Percentiles rank a stretch among this genome's conserved stretches.
Evolutionary conservation across 1,140 invertebrate species (phyloP).

Genomic region (Bombus confusus): DNA sequence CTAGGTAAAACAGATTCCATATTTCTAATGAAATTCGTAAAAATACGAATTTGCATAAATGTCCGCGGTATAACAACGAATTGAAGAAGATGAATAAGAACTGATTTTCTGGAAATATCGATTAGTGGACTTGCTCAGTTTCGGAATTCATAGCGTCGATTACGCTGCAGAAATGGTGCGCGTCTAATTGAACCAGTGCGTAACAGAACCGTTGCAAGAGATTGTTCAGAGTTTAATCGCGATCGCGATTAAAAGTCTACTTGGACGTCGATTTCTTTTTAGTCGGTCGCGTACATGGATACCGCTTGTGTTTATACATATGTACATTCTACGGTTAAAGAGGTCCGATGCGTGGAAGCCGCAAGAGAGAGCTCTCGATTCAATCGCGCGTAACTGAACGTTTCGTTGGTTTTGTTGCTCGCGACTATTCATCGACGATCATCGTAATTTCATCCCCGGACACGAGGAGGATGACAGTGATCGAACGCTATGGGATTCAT

Average conservation of each 20-base stretch:
- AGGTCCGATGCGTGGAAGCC: not conserved
- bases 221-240: not conserved
- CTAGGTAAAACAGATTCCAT: no score
- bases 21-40: no score
- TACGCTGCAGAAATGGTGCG: not conserved
- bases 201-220: not conserved
- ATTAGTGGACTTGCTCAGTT: not conserved
- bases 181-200: not conserved
- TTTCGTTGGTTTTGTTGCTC: conserved; percentile 19
- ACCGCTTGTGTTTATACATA: conserved; percentile 16
- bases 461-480: conserved; percentile 23
- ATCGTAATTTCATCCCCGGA: conserved; percentile 27
- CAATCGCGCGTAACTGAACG: conserved; percentile 40
- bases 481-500: not conserved
- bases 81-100: no score
- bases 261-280: not conserved
- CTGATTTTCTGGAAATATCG: not conserved
- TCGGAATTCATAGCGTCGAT: not conserved
- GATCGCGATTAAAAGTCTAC: not conserved
- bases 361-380: conserved; percentile 13
- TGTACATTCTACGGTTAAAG: no score
- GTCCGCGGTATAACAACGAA: no score
- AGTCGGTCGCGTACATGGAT: not conserved
- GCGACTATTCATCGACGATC: not conserved
- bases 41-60: no score